Evolutionary conservation across 2,113 vertebrate species (phyloP).

Genomic region (Ptilonorhynchus violaceus): DNA sequence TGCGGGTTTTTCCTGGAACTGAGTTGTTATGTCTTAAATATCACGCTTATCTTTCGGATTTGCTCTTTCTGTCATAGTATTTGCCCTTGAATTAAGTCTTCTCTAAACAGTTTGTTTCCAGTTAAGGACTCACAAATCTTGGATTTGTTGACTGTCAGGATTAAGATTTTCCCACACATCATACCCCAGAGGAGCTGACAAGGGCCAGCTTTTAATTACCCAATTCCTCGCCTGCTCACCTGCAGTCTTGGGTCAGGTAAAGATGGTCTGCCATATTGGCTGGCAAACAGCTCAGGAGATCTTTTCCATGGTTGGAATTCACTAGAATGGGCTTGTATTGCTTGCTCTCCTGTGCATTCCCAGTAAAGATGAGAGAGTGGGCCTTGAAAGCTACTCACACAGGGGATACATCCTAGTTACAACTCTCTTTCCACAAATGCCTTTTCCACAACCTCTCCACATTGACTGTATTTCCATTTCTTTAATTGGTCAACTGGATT

Average conservation of each 20-base stretch:
- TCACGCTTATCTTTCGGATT: background rate
- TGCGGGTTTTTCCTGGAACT: background rate
- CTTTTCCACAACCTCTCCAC: background rate
- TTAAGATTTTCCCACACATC: background rate
- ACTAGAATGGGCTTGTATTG: background rate
- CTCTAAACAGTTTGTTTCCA: background rate
- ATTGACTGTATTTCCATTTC: background rate
- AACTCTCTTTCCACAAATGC: background rate
- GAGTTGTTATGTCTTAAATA: background rate
- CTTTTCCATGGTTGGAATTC: background rate
- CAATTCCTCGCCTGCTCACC: background rate
- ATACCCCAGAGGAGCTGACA: background rate
- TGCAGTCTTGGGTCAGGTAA: background rate
- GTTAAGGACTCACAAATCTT: background rate
- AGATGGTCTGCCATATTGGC: background rate
- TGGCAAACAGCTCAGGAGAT: background rate
- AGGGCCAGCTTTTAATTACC: background rate
- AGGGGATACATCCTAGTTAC: background rate
- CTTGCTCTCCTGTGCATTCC: background rate
- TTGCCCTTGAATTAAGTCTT: background rate
- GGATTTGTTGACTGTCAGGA: background rate
- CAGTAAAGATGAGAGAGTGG: background rate
- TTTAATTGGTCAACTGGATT: background rate
- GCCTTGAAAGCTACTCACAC: background rate
- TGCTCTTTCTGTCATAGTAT: background rate